Base-by-base conservation (phyloP, 2,888 invertebrate species). In the Caenorhabditis zanzibari region DNA sequence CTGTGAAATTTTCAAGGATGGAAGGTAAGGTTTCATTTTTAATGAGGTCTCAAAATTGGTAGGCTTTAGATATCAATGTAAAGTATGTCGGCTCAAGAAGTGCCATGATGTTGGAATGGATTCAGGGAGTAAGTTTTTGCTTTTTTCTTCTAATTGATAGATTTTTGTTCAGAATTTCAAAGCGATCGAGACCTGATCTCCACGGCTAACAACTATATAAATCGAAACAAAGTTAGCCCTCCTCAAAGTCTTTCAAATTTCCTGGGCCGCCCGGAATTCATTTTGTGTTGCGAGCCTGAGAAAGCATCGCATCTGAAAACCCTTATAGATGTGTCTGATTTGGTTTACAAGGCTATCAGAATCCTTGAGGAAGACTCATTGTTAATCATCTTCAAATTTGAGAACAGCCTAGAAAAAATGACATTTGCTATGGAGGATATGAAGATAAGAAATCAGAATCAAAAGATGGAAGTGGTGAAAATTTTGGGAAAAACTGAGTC, bases 281-380 rank as follows among this genome's bases (percentile, higher is more conserved):
- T 63, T 47, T 63, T 63, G n/a, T 44, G 44, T n/a, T 63, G 63
- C n/a, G 63, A 63, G n/a, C 63, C 63, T 4, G 63, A 63, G 1
- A 63, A 63, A 44, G 44, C 14, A 0, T 63, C 63, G 7, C 26
- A 47, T 28, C 24, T 63, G 9, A 63, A 63, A 44, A 47, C 63
- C 0, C 22, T 63, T 1, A 44, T 63, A 10, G 63, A 63, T 44
- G 63, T 63, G 1, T 35, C 44, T 2, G 28, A 59, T 44, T 35
- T 49, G 6, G 26, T 73, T 10, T 58, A 49, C 28, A 49, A 73
- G 14, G 59, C 61, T 7, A 9, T 38, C 12, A 6, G 35, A 4
- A 61, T 24, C 5, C 26, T 61, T 4, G 61, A 61, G 26, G 35
- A 35, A 7, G 47, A 61, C 5, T 9, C 61, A 1, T 14, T 35